Percentiles rank a stretch among this genome's conserved stretches.
These are phyloP conservation scores for Melanotaenia duboulayi DNA, from an alignment of 2,113 vertebrate species.

Conservation along the genomic window DNA sequence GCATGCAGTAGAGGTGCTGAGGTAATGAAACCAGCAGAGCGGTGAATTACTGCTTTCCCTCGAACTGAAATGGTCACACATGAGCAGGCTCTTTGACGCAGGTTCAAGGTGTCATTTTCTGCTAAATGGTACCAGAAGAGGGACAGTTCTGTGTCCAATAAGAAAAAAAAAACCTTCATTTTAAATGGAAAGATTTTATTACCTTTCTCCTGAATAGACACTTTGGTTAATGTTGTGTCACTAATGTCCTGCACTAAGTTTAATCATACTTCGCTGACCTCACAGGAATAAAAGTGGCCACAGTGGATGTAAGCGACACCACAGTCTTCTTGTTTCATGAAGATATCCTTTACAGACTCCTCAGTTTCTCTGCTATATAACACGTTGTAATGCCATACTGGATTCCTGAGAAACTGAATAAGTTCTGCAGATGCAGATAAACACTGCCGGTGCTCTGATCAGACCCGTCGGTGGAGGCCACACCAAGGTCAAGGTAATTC, in stretches of 20 bases:
- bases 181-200: conserved; percentile 25
- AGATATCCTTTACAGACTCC: conserved; percentile 67
- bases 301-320: conserved; percentile 65
- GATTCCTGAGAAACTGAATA: conserved; percentile 62
- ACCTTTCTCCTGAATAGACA: conserved; percentile 15
- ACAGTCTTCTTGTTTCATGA: conserved; percentile 60
- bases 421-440: conserved; percentile 20
- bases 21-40: conserved; percentile 36
- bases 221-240: conserved; percentile 29
- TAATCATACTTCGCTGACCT: conserved; percentile 55
- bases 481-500: conserved; percentile 42
- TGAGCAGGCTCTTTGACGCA: conserved; percentile 51
- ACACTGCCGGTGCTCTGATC: conserved; percentile 14
- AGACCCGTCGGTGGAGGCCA: conserved; percentile 12
- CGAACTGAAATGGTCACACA: conserved; percentile 48
- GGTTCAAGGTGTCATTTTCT: conserved; percentile 39
- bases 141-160: background rate
- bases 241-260: conserved; percentile 41
- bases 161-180: background rate
- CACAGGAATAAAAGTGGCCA: conserved; percentile 42
- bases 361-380: conserved; percentile 28
- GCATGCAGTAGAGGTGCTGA: conserved; percentile 7
- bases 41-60: conserved; percentile 52
- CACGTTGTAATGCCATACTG: conserved; percentile 58
- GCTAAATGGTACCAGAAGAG: conserved; percentile 15